Evolutionary conservation across 2,113 vertebrate genomes (phyloP).

Genomic region (Asarcornis scutulata): DNA sequence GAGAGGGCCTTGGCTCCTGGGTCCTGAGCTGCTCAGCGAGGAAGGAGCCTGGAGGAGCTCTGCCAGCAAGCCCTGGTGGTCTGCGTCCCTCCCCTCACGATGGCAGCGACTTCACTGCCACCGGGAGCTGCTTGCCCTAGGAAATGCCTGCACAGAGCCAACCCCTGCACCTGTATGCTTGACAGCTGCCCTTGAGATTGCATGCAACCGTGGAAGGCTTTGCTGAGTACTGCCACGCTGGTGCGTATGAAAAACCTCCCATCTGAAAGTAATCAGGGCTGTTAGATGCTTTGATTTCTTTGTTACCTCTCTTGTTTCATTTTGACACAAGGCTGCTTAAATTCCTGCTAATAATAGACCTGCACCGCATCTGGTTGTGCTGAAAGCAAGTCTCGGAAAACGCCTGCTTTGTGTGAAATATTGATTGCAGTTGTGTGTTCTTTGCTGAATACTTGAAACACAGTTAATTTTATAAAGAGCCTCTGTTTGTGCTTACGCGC

Average conservation of each 20-base stretch:
- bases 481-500: background rate
- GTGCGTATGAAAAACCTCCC: background rate
- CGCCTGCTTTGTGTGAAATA: background rate
- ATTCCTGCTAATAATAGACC: background rate
- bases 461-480: background rate
- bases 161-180: background rate
- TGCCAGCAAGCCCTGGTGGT: background rate
- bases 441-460: background rate
- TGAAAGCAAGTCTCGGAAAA: background rate
- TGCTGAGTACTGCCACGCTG: background rate
- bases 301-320: background rate
- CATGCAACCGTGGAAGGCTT: background rate
- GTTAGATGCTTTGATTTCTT: background rate
- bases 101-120: background rate
- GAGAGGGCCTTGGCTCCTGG: background rate
- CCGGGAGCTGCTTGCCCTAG: background rate
- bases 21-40: background rate
- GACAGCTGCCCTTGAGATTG: background rate
- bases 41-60: background rate
- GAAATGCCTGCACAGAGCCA: background rate
- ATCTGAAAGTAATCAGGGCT: background rate
- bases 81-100: rapidly evolving
- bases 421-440: background rate
- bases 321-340: background rate
- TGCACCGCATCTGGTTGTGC: background rate